Evolutionary conservation across 2,797 vertebrate species (phyloP).

Genomic region (Cyprinella venusta): DNA sequence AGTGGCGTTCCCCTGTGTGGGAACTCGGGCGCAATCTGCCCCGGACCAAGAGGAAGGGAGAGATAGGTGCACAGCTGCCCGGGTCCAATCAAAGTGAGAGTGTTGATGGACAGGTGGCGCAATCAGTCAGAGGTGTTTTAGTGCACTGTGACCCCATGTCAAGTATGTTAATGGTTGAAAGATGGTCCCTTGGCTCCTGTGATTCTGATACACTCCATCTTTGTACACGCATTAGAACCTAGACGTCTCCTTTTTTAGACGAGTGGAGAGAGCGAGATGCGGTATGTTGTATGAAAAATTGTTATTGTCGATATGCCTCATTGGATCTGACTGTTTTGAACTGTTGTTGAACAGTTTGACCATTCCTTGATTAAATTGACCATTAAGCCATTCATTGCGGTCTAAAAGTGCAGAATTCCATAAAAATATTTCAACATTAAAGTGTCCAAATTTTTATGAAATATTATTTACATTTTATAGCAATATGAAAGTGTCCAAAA

Average conservation of each 20-base stretch:
- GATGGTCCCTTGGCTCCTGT: conserved; percentile 41
- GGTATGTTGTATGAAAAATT: background rate
- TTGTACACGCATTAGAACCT: conserved; percentile 28
- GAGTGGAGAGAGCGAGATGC: background rate
- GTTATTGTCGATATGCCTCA: background rate
- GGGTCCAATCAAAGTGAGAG: conserved; percentile 39
- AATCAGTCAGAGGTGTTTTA: conserved; percentile 60
- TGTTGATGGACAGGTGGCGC: conserved; percentile 55
- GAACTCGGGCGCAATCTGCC: conserved; percentile 41
- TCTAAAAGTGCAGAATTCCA: background rate
- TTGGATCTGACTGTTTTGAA: background rate
- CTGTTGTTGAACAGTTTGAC: background rate
- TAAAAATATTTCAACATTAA: background rate
- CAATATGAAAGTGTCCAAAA: background rate
- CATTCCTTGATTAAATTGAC: background rate
- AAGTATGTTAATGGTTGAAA: conserved; percentile 53
- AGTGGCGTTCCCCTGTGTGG: conserved; percentile 53
- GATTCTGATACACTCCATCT: conserved; percentile 41
- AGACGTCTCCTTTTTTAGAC: background rate
- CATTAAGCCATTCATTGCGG: background rate
- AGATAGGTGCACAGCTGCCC: conserved; percentile 60
- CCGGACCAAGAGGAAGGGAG: conserved; percentile 19
- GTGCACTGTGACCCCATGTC: conserved; percentile 59
- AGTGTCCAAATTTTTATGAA: background rate
- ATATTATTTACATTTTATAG: too few species aligned